These are phyloP conservation scores for Rhinoderma darwinii DNA, from an alignment of 2,113 vertebrate species.

Conservation along the genomic window DNA sequence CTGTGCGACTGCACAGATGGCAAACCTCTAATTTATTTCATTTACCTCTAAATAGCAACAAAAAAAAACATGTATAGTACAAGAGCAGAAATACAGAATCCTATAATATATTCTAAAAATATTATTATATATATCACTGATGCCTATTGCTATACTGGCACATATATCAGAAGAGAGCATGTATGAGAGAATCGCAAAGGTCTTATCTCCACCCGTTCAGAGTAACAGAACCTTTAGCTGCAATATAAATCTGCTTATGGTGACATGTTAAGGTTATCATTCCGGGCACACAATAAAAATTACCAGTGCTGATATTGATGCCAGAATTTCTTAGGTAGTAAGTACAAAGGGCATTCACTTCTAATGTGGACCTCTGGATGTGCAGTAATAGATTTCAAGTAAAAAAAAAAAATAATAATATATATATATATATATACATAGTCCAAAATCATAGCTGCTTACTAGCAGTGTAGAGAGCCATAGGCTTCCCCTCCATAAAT, in stretches of 20 bases:
- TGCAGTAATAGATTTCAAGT: background rate
- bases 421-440: no score
- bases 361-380: slow-evolving; percentile 11
- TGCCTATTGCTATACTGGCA: background rate
- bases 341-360: background rate
- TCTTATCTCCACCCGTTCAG: slow-evolving; percentile 3
- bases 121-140: no score
- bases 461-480: background rate
- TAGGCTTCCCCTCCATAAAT: background rate
- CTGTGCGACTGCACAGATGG: no score
- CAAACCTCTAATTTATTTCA: no score
- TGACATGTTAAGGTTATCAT: background rate
- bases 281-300: background rate
- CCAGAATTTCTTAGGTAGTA: background rate
- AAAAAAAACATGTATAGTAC: no score
- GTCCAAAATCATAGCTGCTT: background rate
- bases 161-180: background rate
- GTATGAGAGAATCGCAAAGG: background rate
- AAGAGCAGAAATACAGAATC: no score
- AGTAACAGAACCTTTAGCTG: background rate
- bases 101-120: no score
- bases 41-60: no score
- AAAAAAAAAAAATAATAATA: background rate
- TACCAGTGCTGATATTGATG: background rate
- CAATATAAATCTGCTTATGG: background rate